Base-by-base conservation (phyloP, 2,888 invertebrate species). In the Ditylenchus weischeri region DNA sequence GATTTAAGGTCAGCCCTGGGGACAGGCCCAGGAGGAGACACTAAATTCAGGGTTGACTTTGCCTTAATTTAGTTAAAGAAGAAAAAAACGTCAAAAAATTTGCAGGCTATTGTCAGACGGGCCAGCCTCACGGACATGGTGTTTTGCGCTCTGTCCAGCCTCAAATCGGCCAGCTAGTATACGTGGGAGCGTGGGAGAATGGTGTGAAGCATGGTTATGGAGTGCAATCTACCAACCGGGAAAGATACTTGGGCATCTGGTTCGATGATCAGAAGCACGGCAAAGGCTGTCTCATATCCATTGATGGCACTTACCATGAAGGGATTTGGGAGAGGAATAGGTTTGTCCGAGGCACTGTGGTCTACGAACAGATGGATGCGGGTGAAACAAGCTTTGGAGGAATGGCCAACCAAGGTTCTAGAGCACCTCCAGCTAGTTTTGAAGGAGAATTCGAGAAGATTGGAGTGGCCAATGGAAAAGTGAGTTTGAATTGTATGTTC, bases 171-270 rank as follows among this genome's bases (percentile, higher is more conserved):
- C 65, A 70, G 18, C 7, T 67, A 0, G 88, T 91, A 72, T 93
- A 92, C 83, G 90, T 92, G n/a, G 93, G 93, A 0, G 91, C 92
- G 79, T 93, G 92, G 90, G 86, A 87, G 18, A 86, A 86, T 62
- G 91, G 92, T 23, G 87, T 87, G 1, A 89, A 89, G 75, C 89
- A 89, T 75, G 93, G 93, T 0, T 93, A 93, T 78, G 73, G 73
- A 3, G n/a, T 59, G 29, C 35, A 59, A n/a, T 59, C 59, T 18
- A 59, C 11, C 59, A 35, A 36, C 10, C 88, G 92, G 2, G 91
- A 92, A 84, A 92, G 92, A 83, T 93, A 92, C 84, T 88, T 93
- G 84, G 93, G 93, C 8, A 89, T 89, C 84, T 93, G 92, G 91
- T 88, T 87, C 69, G 91, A 92, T 72, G 90, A 91, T 82, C 88